Evolutionary conservation across 1,140 invertebrate genomes (phyloP), one percentile per base, ranked within the genome.

Genomic region (Popillia japonica): DNA sequence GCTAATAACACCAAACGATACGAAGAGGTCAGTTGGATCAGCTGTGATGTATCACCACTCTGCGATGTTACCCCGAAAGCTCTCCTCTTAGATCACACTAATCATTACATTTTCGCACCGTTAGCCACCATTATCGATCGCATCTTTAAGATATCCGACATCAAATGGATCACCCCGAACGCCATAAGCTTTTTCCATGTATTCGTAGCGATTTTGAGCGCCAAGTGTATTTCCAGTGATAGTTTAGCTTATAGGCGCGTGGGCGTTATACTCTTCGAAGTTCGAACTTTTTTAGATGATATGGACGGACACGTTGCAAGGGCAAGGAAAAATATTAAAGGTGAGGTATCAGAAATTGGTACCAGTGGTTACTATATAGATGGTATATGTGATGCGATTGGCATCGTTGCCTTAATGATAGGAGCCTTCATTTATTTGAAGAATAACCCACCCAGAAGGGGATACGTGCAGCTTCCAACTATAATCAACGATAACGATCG

Each of bases 221-320:
- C 90, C 4, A 93, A 93, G 82, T 89, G 93, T 23, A 87, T 95
- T 40, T 90, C 92, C 0, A 92, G 90, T 77, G 92, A 92, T 81
- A 92, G 90, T 80, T 84, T 95, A 27, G 88, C 89, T 3, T 90
- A 91, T 42, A 86, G 94, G 42, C 88, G 93, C 14, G 75, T 94
- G 0, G 94, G 92, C 0, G 91, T 95, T 0, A 83, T 94, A 6
- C 82, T 95, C 6, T 95, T 95, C 84, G 92, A 94, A 87, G 84
- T 94, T 7, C 87, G 94, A 76, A 93, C 93, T 77, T 94, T 94
- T 86, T 81, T 95, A 27, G 94, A 96, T 82, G 93, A 94, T 83
- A 83, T 95, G 73, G 94, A 96, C 83, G 94, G 94, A 0, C 92
- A 94, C 82, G 92, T 96, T 7, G 94, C 94, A 0, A 89, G 94